A percentile compares a stretch with the other conserved stretches of the same genome.
Evolutionary conservation across 64 coral and sea anemone genomes (phyloP).

Genomic region (Porites australiensis): DNA sequence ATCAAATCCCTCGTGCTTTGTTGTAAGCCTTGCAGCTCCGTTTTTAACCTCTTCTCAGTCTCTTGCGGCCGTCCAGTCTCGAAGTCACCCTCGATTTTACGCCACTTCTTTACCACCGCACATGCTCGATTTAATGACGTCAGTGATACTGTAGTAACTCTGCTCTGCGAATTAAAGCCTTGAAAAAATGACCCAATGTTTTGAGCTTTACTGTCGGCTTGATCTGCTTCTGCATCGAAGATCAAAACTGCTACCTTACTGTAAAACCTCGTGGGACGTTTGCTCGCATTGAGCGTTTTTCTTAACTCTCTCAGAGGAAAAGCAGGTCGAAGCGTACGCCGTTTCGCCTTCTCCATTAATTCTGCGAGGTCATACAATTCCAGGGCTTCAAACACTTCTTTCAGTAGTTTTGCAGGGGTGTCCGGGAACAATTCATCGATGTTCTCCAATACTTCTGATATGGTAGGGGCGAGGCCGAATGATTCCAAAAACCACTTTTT

Average conservation of each 20-base stretch:
- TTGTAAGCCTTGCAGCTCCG: too few relatives aligned
- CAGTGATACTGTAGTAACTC: neutral
- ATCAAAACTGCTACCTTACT: neutral
- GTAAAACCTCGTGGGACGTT: neutral
- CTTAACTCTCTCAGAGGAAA: neutral
- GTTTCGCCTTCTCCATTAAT: neutral
- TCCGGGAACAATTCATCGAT: conserved; percentile 3
- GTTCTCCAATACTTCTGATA: neutral
- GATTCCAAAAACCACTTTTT: neutral
- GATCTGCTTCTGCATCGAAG: neutral
- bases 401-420: neutral
- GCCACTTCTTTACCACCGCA: too few relatives aligned
- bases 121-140: neutral
- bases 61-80: too few relatives aligned
- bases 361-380: neutral
- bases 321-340: conserved; percentile 15
- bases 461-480: neutral
- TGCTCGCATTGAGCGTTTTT: neutral
- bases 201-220: too few relatives aligned
- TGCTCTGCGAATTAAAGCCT: neutral
- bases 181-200: conserved; percentile 3
- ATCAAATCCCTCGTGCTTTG: too few relatives aligned
- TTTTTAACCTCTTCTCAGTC: too few relatives aligned
- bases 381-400: neutral
- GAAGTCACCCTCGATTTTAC: too few relatives aligned